phyloP scores from a whole-genome alignment of 1,140 invertebrate species.

The Acromyrmex echinatior region DNA sequence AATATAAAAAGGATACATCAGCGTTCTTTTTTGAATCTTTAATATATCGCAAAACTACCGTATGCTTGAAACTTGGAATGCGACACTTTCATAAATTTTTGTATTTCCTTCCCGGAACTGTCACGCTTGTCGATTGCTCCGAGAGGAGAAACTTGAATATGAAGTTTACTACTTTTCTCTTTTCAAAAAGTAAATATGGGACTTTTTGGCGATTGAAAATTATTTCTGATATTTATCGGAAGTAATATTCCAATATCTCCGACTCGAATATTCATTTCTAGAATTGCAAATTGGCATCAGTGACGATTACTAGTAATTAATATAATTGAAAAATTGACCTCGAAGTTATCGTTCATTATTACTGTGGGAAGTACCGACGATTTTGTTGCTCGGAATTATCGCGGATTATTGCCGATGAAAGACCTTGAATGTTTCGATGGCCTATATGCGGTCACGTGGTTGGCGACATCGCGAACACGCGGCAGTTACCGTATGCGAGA shows the following conservation, averaged over 20 bases:
- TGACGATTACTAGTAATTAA: background rate
- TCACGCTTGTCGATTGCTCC: background rate
- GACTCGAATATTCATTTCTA: background rate
- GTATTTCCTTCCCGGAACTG: background rate
- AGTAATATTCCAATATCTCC: background rate
- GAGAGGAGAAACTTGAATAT: background rate
- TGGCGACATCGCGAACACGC: slow-evolving; percentile 68
- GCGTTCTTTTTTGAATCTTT: background rate
- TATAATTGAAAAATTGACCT: slow-evolving; percentile 34
- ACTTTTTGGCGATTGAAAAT: background rate
- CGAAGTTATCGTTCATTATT: background rate
- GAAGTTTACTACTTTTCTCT: too few relatives aligned
- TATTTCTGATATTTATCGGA: background rate
- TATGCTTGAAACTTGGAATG: slow-evolving; percentile 8
- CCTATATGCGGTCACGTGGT: slow-evolving; percentile 62
- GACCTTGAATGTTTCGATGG: slow-evolving; percentile 64
- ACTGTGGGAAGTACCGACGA: slow-evolving; percentile 25
- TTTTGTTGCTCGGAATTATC: slow-evolving; percentile 64
- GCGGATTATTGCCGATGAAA: slow-evolving; percentile 47
- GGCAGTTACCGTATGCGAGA: slow-evolving; percentile 66
- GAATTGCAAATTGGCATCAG: background rate
- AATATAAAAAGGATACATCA: slow-evolving; percentile 26
- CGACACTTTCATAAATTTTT: background rate
- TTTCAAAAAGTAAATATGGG: background rate
- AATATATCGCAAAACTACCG: slow-evolving; percentile 7